These are phyloP conservation scores for Zaprionus vittiger DNA, from an alignment of 1,140 invertebrate species.

Conservation along the genomic window DNA sequence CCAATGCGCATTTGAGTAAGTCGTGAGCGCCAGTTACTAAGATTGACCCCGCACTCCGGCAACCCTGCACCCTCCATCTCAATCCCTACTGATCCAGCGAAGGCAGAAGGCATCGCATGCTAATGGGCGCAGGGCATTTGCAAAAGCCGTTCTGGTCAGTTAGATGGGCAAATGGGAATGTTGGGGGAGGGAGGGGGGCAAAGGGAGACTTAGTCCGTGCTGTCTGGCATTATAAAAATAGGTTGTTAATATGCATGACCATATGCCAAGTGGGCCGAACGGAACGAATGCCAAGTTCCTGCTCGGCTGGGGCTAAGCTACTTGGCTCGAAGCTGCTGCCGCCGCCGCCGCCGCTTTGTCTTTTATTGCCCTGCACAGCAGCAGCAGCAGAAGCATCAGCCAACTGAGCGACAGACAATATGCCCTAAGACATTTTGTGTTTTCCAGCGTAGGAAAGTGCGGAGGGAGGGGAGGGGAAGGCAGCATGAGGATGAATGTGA, in stretches of 20 bases:
- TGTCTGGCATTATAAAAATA: constrained; percentile 71
- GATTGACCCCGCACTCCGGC: constrained; percentile 26
- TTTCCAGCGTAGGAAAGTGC: constrained; percentile 1
- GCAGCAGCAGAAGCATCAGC: background rate
- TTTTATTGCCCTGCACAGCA: constrained; percentile 39
- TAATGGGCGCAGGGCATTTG: constrained; percentile 44
- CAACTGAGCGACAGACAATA: constrained; percentile 7
- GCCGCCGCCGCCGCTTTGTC: constrained; percentile 39
- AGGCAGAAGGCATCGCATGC: constrained; percentile 26
- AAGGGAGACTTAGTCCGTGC: background rate
- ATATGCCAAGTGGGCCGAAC: constrained; percentile 56
- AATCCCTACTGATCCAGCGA: background rate
- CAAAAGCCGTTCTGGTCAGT: constrained; percentile 63
- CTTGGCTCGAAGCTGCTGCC: constrained; percentile 35
- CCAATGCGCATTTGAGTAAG: constrained; percentile 72
- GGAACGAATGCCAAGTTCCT: constrained; percentile 43
- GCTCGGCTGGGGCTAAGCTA: constrained; percentile 37
- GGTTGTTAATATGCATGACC: constrained; percentile 83
- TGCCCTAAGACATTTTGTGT: constrained; percentile 46
- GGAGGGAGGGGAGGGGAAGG: background rate
- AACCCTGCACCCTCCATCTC: background rate
- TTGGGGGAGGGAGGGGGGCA: background rate
- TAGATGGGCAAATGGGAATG: constrained; percentile 23
- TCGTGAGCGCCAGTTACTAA: constrained; percentile 49
- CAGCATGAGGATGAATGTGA: constrained; percentile 14